Base-by-base conservation (phyloP, 2,888 invertebrate genomes). In the Papilio protenor region DNA sequence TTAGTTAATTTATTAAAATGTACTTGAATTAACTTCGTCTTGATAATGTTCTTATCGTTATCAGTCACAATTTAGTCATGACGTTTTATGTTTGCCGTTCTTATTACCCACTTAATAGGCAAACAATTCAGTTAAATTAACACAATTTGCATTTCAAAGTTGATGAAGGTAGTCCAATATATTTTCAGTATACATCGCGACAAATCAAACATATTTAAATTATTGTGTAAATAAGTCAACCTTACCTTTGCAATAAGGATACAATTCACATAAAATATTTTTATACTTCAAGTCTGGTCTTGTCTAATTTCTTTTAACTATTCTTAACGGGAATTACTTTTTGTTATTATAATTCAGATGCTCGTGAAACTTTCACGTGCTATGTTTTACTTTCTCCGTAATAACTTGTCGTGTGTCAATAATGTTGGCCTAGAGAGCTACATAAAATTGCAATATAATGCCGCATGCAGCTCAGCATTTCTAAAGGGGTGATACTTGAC, bases 31-130 rank as follows among this genome's bases (percentile, higher is more conserved):
- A 61, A 21, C 16, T 49, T 27, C 47, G 21, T 55, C 61, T 45
- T 71, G 52, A 78, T 75, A 73, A 66, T 64, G 16, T 45, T 55
- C 66, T 78, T 78, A 78, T 78, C 78, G 78, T 78, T 78, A 78
- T 78, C 78, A 57, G 55, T 55, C 21, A n/a, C 64, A 71, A 71
- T 78, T 72, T 64, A 75, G 66, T 66, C 72, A 57, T 66, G 71
- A 66, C 75, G 27, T 47, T 69, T 73, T 52, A 55, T 18, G 66
- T 47, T 64, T 77, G 55, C 72, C 57, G 79, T 76, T 73, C 80
- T 73, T 73, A 75, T 79, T 78, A 79, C 75, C 77, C 73, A 78
- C 64, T 66, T 77, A 71, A 18, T 72, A 70, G 47, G 49, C 59
- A 76, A 76, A 71, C 71, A 40, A 71, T 66, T 33, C 16, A 69